These are phyloP conservation scores for Cheilosia urbana DNA, from an alignment of 2,888 invertebrate genomes.

Conservation along the genomic window DNA sequence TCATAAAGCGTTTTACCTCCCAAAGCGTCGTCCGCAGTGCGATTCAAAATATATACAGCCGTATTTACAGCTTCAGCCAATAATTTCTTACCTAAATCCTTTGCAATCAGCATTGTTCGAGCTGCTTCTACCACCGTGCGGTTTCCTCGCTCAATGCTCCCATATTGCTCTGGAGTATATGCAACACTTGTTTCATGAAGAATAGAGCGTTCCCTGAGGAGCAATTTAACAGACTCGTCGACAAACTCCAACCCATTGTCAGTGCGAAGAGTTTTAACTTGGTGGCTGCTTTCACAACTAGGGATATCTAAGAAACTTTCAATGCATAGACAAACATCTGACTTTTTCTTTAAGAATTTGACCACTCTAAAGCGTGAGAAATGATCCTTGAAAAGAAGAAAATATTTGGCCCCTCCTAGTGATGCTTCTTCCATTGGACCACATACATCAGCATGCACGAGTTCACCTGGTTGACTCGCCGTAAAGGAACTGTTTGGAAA, in stretches of 20 bases:
- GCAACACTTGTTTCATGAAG: slow-evolving; percentile 59
- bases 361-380: background rate
- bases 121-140: too few species aligned
- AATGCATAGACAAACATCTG: slow-evolving; percentile 13
- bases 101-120: too few species aligned
- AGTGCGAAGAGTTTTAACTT: slow-evolving; percentile 15
- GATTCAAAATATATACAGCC: too few species aligned
- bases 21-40: too few species aligned
- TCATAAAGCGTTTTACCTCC: too few species aligned
- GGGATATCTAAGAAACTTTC: slow-evolving; percentile 5
- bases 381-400: background rate
- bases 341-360: slow-evolving; percentile 23
- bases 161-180: slow-evolving; percentile 69
- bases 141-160: slow-evolving; percentile 61
- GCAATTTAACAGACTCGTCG: slow-evolving; percentile 44
- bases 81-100: too few species aligned
- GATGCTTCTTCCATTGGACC: too few species aligned
- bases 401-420: background rate
- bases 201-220: slow-evolving; percentile 31
- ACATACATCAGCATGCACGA: too few species aligned
- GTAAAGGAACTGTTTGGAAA: too few species aligned
- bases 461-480: too few species aligned
- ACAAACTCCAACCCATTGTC: slow-evolving; percentile 58
- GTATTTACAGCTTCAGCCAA: too few species aligned
- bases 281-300: slow-evolving; percentile 9